phyloP scores from a whole-genome alignment of 2,113 vertebrate species.

The Theristicus caerulescens region DNA sequence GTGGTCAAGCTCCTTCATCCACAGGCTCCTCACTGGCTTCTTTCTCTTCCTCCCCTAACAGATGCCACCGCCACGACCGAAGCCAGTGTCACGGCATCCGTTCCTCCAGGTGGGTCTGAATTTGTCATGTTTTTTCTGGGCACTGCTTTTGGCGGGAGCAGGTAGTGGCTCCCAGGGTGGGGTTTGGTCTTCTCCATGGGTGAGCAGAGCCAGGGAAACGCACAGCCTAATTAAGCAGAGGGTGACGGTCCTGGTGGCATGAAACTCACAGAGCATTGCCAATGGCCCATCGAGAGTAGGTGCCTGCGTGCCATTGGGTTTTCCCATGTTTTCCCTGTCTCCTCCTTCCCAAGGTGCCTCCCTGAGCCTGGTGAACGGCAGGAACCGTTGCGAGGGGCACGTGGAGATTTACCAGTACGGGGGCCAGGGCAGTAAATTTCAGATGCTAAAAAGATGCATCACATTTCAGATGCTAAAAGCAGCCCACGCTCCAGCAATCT shows the following conservation, averaged over 20 bases:
- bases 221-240: accelerated
- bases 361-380: neutral
- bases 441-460: too few species aligned
- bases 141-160: accelerated
- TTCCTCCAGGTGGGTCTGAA: neutral
- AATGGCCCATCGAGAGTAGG: accelerated
- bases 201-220: neutral
- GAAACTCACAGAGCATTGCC: accelerated
- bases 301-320: accelerated
- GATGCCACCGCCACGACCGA: accelerated
- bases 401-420: conserved; percentile 35
- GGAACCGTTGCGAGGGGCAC: neutral
- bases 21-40: neutral
- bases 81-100: accelerated
- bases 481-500: neutral
- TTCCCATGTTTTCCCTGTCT: too few species aligned
- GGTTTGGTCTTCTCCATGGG: accelerated
- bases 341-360: neutral
- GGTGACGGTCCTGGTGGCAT: accelerated
- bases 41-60: neutral
- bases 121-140: accelerated
- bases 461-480: too few species aligned
- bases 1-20: neutral
- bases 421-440: neutral
- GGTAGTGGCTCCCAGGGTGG: accelerated